Evolutionary conservation across 2,888 invertebrate species (phyloP).

Genomic region (Oscheius onirici): DNA sequence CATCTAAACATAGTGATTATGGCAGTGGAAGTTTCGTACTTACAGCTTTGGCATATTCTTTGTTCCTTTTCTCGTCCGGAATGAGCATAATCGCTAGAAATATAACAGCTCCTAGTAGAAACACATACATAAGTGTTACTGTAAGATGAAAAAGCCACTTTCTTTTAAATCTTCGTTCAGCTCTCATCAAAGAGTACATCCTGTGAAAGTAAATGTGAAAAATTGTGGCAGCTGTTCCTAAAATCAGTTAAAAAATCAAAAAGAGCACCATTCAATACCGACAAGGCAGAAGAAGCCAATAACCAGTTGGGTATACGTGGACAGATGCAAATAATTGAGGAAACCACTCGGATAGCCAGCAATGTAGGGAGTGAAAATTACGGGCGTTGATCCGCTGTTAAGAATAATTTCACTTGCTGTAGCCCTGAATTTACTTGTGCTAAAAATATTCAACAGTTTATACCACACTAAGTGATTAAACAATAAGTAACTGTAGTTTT

Average conservation of each 20-base stretch:
- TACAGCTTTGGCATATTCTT: constrained; percentile 11
- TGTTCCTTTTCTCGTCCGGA: not conserved
- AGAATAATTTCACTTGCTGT: constrained; percentile 7
- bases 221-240: constrained; percentile 1
- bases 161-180: not conserved
- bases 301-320: constrained; percentile 1
- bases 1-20: too few relatives aligned
- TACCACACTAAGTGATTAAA: constrained; percentile 25
- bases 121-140: not conserved
- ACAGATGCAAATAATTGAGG: not conserved
- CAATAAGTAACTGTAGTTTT: not conserved
- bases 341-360: constrained; percentile 12
- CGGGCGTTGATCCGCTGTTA: not conserved
- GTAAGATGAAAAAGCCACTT: not conserved
- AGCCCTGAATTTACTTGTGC: not conserved
- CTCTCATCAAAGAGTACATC: constrained; percentile 1
- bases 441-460: not conserved
- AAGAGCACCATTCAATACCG: not conserved
- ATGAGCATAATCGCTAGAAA: not conserved
- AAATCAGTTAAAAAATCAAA: not conserved
- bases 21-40: not conserved
- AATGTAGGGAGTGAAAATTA: constrained; percentile 10
- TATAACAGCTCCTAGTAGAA: not conserved
- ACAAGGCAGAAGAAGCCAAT: constrained; percentile 9
- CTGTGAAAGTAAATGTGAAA: constrained; percentile 17